Evolutionary conservation across 1,140 invertebrate species (phyloP), one percentile per base, ranked within the genome.

Genomic region (Doryteuthis pealeii): DNA sequence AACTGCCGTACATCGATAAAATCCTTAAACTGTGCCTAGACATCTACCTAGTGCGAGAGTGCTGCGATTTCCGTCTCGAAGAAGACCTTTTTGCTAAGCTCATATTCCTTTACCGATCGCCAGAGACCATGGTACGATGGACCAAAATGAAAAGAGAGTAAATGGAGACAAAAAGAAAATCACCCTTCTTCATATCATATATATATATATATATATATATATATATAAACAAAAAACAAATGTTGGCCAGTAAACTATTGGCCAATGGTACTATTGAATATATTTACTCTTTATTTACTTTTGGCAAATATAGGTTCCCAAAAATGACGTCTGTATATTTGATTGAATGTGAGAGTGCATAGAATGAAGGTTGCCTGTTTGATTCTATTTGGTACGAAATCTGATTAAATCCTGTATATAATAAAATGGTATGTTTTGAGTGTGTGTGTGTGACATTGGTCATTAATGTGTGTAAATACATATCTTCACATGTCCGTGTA

Each of bases 41-140:
- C 86, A 97, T 99, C 78, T 99, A 98, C 87, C 89, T 99, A 87
- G 97, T 99, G 0, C 91, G 98, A 45, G 97, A 99, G 89, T 95
- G 94, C 43, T 90, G 93, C n/a, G 96, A 99, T 84, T 92, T 98
- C 72, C 91, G 92, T n/a, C 89, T 99, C 3, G 98, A 99, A 89
- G 97, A 99, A 89, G 96, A 99, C 87, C 91, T 99, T 5, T 99
- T 98, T 89, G 96, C 98, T 18, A 99, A 99, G 91, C 89, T 99
- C 67, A 94, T 99, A 77, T 99, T 99, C 93, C 89, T 99, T 66
- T 99, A 98, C 89, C 92, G 98, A 73, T 99, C 96, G 32, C 97
- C 97, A 1, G 96, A 98, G 85, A 98, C 96, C 30, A 91, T 99
- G 84, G 98, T 99, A 78, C 96, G 96, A 89, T 99, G 94, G 93